Conservation (phyloP, 35 echinoderm and acorn worm species). For the Lytechinus variegatus region DNA sequence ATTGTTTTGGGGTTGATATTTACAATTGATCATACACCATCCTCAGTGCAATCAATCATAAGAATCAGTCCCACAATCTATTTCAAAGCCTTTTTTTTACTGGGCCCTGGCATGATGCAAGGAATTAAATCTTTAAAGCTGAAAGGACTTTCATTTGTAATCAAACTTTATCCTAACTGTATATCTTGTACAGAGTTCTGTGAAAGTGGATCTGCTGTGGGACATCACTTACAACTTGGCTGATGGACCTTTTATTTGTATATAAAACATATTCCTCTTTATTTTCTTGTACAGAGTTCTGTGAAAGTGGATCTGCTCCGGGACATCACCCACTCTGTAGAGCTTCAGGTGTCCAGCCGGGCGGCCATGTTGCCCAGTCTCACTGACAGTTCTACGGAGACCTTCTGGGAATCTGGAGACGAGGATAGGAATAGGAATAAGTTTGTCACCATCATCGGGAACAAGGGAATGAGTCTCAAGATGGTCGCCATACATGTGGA, state of each 20-base stretch:
- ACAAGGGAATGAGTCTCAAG: conserved; percentile 60
- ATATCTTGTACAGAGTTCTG: conserved; percentile 44
- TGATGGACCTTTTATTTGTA: no score
- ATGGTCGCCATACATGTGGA: conserved; percentile 91
- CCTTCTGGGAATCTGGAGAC: conserved; percentile 99
- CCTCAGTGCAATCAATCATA: no score
- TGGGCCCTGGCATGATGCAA: no score
- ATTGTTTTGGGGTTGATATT: no score
- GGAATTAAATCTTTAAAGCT: no score
- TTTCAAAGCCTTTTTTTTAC: no score
- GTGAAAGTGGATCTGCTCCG: conserved; percentile 73
- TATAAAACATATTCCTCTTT: no score
- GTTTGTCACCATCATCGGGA: conserved; percentile 76
- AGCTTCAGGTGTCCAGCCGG: conserved; percentile 89
- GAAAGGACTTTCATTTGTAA: no score
- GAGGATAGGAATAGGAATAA: conserved; percentile 97
- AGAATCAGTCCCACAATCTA: no score
- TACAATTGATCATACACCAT: no score
- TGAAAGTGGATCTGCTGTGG: conserved; percentile 67
- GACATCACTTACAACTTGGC: conserved; percentile 68
- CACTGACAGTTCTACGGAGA: conserved; percentile 93
- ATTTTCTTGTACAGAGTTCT: conserved; percentile 35
- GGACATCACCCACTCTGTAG: conserved; percentile 82
- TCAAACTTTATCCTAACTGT: no score
- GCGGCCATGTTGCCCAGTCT: conserved; percentile 89